A percentile compares a stretch with the other conserved stretches of the same genome.
phyloP scores from a whole-genome alignment of 2,888 invertebrate species.

The Drosophila pseudotakahashii region DNA sequence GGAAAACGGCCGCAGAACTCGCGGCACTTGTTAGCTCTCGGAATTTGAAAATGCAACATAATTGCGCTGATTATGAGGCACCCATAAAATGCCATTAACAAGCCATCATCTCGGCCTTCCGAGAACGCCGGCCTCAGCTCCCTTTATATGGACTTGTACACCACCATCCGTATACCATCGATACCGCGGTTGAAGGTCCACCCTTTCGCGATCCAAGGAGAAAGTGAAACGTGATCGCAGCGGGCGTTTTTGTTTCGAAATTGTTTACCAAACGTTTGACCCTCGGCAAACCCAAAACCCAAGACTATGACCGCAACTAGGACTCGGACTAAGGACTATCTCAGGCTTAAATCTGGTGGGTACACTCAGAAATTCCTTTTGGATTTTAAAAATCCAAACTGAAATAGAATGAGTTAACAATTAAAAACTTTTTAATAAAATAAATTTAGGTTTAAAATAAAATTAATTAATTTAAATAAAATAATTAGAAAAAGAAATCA shows the following conservation, averaged over 20 bases:
- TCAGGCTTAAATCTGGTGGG: not conserved
- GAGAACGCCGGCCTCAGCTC: constrained; percentile 38
- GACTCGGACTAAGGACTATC: constrained; percentile 15
- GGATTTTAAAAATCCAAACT: not conserved
- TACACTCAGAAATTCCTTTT: not conserved
- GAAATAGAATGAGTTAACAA: no score
- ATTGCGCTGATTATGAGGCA: constrained; percentile 76
- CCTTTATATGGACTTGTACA: not conserved
- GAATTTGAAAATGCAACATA: constrained; percentile 80
- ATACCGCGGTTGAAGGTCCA: constrained; percentile 8
- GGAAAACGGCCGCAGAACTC: constrained; percentile 31
- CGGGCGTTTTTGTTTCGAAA: constrained; percentile 44
- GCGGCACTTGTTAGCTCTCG: constrained; percentile 68
- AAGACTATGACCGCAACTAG: constrained; percentile 13
- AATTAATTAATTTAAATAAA: no score
- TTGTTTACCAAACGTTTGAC: constrained; percentile 40
- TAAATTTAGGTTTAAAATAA: no score
- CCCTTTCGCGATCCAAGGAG: constrained; percentile 38
- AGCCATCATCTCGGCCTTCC: constrained; percentile 58
- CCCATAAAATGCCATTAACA: constrained; percentile 76
- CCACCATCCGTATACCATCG: not conserved
- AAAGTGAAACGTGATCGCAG: constrained; percentile 56
- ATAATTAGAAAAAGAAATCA: no score
- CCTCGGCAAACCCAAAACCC: not conserved
- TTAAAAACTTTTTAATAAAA: no score